phyloP scores from a whole-genome alignment of 2,113 vertebrate species.

The Archilochus colubris region DNA sequence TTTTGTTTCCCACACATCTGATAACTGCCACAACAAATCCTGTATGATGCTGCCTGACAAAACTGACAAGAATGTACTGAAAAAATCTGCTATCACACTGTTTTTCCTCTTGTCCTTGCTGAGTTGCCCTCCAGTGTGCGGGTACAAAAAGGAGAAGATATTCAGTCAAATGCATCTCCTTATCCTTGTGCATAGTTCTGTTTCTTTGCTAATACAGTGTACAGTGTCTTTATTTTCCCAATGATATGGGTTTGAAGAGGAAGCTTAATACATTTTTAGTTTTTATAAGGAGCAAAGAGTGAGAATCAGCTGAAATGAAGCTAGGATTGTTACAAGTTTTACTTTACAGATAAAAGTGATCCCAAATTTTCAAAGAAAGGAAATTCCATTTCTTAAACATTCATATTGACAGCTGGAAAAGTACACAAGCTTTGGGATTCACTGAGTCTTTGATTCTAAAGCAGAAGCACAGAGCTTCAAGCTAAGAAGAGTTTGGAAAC shows the following conservation, averaged over 20 bases:
- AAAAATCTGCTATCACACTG: background rate
- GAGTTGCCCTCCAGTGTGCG: background rate
- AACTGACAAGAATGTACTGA: background rate
- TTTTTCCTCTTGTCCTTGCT: background rate
- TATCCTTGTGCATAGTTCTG: background rate
- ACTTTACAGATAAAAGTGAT: background rate
- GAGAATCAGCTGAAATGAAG: background rate
- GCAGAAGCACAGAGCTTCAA: background rate
- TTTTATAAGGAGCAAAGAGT: background rate
- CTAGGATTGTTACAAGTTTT: background rate
- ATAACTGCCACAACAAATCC: background rate
- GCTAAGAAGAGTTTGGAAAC: constrained; percentile 4
- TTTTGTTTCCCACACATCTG: background rate
- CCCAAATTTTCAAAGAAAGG: background rate
- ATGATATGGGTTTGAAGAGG: background rate
- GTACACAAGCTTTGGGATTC: background rate
- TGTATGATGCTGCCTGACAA: background rate
- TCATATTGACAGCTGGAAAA: background rate
- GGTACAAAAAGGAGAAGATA: background rate
- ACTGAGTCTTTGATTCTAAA: background rate
- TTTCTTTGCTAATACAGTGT: background rate
- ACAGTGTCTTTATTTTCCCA: background rate
- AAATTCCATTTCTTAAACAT: background rate
- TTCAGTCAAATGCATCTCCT: background rate
- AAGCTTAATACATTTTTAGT: background rate